Base-by-base conservation (phyloP, 2,888 invertebrate species). In the Pristionchus japonicus region DNA sequence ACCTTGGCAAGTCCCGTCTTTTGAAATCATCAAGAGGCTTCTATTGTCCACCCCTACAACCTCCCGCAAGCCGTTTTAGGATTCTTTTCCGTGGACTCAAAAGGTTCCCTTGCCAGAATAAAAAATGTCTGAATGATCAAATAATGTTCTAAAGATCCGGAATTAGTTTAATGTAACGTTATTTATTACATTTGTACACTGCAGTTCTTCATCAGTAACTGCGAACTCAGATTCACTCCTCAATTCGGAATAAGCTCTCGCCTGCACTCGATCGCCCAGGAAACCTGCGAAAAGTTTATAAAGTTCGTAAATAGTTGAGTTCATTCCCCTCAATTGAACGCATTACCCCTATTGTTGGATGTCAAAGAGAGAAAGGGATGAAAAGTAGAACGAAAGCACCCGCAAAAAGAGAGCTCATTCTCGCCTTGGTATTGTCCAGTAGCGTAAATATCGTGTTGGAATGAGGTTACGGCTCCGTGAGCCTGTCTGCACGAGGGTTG, bases 161-260 rank as follows among this genome's bases (percentile, higher is more conserved):
- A n/a, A n/a, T n/a, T n/a, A n/a, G n/a, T n/a, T n/a, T n/a, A n/a
- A n/a, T n/a, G n/a, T n/a, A n/a, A n/a, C n/a, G n/a, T n/a, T n/a
- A n/a, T n/a, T n/a, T n/a, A n/a, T 85, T 43, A 87, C 87, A 80
- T 87, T 80, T 6, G 61, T 77, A 57, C 92, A 92, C 61, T 89
- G 90, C 2, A 92, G 88, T 40, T 92, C 92, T 3, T 88, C 70
- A 86, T 92, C 92, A 43, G 84, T 87, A 74, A 88, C 87, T 0
- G 91, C 92, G 70, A 90, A 92, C 23, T 91, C 91, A 31, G 83
- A 89, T 17, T 87, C 87, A 9, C 80, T 89, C 15, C 88, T 88
- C 27, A 83, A 77, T 82, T 90, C 92, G 3, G 92, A 91, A 74
- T 92, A 92, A 0, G 92, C 91, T 88, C 89, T 86, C 3, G 92